Base-by-base conservation (phyloP, 2,888 invertebrate species). In the Miltochrista miniata region DNA sequence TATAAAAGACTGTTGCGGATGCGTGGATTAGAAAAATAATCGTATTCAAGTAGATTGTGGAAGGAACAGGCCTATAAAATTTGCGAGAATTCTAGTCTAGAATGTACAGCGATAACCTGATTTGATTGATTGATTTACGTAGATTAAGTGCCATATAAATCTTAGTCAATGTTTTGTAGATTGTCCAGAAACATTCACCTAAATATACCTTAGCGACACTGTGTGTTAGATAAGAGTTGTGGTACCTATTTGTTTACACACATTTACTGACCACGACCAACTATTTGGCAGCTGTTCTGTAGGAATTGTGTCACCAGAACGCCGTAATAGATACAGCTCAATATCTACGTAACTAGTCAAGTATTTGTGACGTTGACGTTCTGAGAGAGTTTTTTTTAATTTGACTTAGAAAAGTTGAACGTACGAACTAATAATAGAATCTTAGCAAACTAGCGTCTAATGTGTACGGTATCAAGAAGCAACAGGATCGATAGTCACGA, bases 251-350 rank as follows among this genome's bases (percentile, higher is more conserved):
- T 44, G 44, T 48, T 44, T 52, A 48, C 52, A 45, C 14, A 48
- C 31, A 51, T 54, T 52, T 44, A 57, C 64, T 67, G 67, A 60
- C 58, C 56, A 54, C 47, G 49, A 48, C 56, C 51, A 62, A 68
- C 55, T 58, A 56, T 69, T 67, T 64, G 70, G 67, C 64, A 69
- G 53, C 45, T 46, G 41, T 51, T 44, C 46, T 51, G 33, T 47
- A 33, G 42, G 12, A 46, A 46, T 48, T 30, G 45, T 56, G 54
- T 57, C 59, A 52, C 56, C 49, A 45, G 11, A 18, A 18, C 54
- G 56, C 64, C 67, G 67, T 62, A 59, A 60, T 36, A 35, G n/a
- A 48, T 29, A 43, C 41, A 24, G 40, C 18, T 30, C 35, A 10
- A 49, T 47, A 54, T 52, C 45, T 54, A 41, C 14, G 9, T 13